Evolutionary conservation across 2,797 vertebrate species (phyloP), one percentile per base, ranked within the genome.

Genomic region (Myiotriccus ornatus): DNA sequence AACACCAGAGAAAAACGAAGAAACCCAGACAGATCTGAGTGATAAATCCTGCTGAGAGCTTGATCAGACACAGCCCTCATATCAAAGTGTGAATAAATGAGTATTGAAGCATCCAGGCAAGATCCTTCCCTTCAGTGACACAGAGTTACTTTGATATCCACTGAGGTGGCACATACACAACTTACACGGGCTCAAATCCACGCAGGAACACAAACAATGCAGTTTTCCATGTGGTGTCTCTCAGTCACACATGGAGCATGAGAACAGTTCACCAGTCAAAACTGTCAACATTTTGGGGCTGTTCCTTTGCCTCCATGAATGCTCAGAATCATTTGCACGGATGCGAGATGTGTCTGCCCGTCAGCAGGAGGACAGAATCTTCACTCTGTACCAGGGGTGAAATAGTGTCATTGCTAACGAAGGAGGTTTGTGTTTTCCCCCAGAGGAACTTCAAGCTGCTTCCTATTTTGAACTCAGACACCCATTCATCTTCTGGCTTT

Each of bases 381-480:
- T 70, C 53, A 14, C 35, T 43, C 77, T 71, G 28, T 44, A 77
- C 44, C 74, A 86, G 90, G 71, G 89, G 44, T 83, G 85, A 86
- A 93, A 53, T 5, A 56, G 84, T 88, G 94, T 43, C 82, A 87
- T 3, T 83, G 73, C 59, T 89, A 85, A 93, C 79, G 63, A 91
- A 88, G 47, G 62, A 90, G 44, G 21, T 81, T 93, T 92, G 43
- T 96, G 87, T 71, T 79, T 60, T 43, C 70, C 73, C 53, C 37
- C 25, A 82, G 25, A 95, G 86, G 90, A 95, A 87, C 73, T 77
- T 92, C 95, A 97, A 95, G 96, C 95, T 97, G 96, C 93, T 98
- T 97, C 96, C 96, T 97, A 95, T 97, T 97, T 94, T 94, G 86
- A 94, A 79, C 60, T 49, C 89, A 84, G 39, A 84, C 62, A 84